phyloP scores from a whole-genome alignment of 1,140 invertebrate genomes.

The Temnothorax longispinosus region DNA sequence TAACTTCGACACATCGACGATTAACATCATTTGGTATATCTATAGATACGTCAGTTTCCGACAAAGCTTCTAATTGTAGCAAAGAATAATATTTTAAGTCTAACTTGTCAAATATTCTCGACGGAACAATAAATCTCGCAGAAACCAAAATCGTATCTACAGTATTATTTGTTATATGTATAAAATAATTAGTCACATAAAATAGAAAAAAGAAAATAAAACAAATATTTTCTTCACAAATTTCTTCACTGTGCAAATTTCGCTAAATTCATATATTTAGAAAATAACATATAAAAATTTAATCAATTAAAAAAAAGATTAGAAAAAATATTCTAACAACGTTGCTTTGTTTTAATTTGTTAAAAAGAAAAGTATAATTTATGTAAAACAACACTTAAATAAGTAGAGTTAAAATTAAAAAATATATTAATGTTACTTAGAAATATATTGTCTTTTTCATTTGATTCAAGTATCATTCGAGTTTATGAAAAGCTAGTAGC shows the following conservation, averaged over 20 bases:
- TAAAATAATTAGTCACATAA: not conserved
- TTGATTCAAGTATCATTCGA: too few species aligned
- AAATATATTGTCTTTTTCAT: too few species aligned
- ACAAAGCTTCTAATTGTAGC: not conserved
- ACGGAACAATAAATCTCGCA: not conserved
- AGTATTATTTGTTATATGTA: not conserved
- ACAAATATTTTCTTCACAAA: too few species aligned
- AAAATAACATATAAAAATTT: not conserved
- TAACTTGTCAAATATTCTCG: not conserved
- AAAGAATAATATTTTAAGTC: not conserved
- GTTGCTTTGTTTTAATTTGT: too few species aligned
- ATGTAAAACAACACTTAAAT: too few species aligned
- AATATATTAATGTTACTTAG: too few species aligned
- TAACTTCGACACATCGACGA: not conserved
- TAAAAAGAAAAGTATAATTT: too few species aligned
- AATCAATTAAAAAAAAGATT: not conserved
- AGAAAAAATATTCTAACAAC: too few species aligned
- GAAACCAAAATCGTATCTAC: not conserved
- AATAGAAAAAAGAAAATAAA: not conserved
- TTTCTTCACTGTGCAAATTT: not conserved
- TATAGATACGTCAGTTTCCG: not conserved
- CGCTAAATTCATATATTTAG: not conserved
- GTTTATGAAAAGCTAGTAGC: too few species aligned
- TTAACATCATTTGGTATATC: not conserved
- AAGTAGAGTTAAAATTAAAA: too few species aligned